Base-by-base conservation (phyloP, 2,888 invertebrate species). In the Petrophora chlorosata region DNA sequence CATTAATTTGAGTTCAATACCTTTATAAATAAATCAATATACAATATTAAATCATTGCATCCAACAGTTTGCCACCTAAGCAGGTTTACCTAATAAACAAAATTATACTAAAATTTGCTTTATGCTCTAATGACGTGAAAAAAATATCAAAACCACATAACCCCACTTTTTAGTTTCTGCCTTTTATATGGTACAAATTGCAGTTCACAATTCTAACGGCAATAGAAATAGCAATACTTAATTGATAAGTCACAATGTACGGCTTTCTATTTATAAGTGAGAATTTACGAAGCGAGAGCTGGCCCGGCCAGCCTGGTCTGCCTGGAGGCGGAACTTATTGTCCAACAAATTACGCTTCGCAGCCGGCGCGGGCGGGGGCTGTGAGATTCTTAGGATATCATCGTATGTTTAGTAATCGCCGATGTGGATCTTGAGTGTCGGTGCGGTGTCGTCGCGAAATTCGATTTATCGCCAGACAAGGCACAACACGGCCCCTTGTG, bases 401-500 rank as follows among this genome's bases (percentile, higher is more conserved):
- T 70, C 75, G 68, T 76, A 74, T 74, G 73, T 76, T 64, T 62
- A 67, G 69, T 67, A 79, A 85, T 85, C 82, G 61, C 65, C 60
- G 65, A 66, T 67, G 73, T 80, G 70, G 80, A 85, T 86, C 84
- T 72, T 70, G 70, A 73, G 67, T 32, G 38, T 34, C 38, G 22
- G 25, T 45, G 68, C 67, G 73, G 76, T 82, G 85, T 87, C 86
- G 80, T 76, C 77, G 83, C 76, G 73, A 71, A 79, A 75, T 82
- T 82, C 78, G 74, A 87, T 86, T 86, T 86, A 88, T 83, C 70
- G 79, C 57, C 52, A 57, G 57, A 36, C 59, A 53, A 59, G 53
- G 69, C 73, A 86, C 85, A 85, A 85, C 71, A 83, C 73, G 59
- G 67, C 61, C 71, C 77, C 77, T 82, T 85, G 83, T 85, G 65